Base-by-base conservation (phyloP, 2,113 vertebrate species). In the Otocyon megalotis region DNA sequence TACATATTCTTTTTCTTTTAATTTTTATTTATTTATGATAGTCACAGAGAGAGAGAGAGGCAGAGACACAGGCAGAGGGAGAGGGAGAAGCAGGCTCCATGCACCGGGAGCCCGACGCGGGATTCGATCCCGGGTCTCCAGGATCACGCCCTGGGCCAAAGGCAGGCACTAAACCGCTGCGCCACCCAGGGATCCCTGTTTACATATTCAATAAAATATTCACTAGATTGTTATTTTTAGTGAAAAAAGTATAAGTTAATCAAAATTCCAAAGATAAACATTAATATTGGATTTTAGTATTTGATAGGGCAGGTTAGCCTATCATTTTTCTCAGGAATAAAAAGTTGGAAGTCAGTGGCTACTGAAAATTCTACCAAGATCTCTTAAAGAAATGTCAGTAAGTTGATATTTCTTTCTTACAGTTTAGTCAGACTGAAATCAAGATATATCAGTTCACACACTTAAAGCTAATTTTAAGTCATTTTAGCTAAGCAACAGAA, bases 301-400 rank as follows among this genome's bases (percentile, higher is more conserved):
- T 67, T 86, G n/a, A 11, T 58, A 79, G 83, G 13, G 84, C 1
- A 80, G 81, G 28, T 79, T 85, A 88, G 1, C 37, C 17, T 71
- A 13, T 65, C 74, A 56, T 60, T 50, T 90, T 12, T 69, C 22
- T 92, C 32, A 65, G 32, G 53, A 17, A 13, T 3, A 50, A 76
- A 86, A 84, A 81, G 7, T 43, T 87, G 50, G 26, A 82, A 97
- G 43, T 79, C 37, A 69, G 2, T 58, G 53, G 35, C 28, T 58
- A 32, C 26, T 81, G 65, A 96, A 96, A 97, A 74, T 90, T 90
- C 19, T 72, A n/a, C 56, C 48, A 12, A 53, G 26, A 72, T 50
- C 10, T 82, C 77, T 76, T 76, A 93, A 84, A 14, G 35, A 93
- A 96, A 76, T 26, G 1, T 37, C 65, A 69, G 4, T 32, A 35